Evolutionary conservation across 2,888 invertebrate genomes (phyloP).

Genomic region (Epirrita christyi): DNA sequence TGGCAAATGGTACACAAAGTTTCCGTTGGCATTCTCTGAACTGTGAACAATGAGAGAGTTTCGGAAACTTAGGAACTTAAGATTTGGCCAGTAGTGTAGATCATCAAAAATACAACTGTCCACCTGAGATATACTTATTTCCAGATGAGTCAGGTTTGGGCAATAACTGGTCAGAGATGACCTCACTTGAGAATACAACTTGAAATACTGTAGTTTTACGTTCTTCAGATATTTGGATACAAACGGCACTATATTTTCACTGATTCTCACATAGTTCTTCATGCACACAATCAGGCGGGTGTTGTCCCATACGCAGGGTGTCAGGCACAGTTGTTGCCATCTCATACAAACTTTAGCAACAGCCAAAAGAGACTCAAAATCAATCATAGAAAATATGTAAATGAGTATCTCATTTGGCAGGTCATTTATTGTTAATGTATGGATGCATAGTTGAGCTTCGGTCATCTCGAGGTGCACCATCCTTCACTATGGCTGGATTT

Average conservation of each 20-base stretch:
- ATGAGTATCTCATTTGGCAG: slow-evolving; percentile 82
- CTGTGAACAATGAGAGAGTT: slow-evolving; percentile 80
- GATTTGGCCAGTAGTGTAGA: slow-evolving; percentile 76
- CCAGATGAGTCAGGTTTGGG: slow-evolving; percentile 80
- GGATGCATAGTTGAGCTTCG: slow-evolving; percentile 60
- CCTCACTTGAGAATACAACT: slow-evolving; percentile 80
- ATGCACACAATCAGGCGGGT: slow-evolving; percentile 81
- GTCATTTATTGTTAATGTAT: slow-evolving; percentile 74
- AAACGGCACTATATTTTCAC: slow-evolving; percentile 81
- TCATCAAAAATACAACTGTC: slow-evolving; percentile 83
- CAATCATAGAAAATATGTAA: slow-evolving; percentile 82
- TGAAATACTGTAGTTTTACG: slow-evolving; percentile 83
- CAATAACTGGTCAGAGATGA: slow-evolving; percentile 78
- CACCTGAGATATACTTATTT: slow-evolving; percentile 83
- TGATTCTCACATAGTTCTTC: slow-evolving; percentile 81
- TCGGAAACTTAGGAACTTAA: slow-evolving; percentile 80
- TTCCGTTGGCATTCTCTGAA: slow-evolving; percentile 74
- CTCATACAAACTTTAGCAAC: slow-evolving; percentile 78
- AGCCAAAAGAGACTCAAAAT: slow-evolving; percentile 78
- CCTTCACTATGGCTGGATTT: slow-evolving; percentile 51
- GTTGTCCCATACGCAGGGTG: slow-evolving; percentile 81
- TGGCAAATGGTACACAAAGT: slow-evolving; percentile 79
- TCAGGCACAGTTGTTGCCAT: slow-evolving; percentile 80
- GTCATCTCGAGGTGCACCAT: slow-evolving; percentile 81
- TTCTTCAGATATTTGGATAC: slow-evolving; percentile 81